Conservation (phyloP, 2,888 invertebrate species). For the Drosophila recens region DNA sequence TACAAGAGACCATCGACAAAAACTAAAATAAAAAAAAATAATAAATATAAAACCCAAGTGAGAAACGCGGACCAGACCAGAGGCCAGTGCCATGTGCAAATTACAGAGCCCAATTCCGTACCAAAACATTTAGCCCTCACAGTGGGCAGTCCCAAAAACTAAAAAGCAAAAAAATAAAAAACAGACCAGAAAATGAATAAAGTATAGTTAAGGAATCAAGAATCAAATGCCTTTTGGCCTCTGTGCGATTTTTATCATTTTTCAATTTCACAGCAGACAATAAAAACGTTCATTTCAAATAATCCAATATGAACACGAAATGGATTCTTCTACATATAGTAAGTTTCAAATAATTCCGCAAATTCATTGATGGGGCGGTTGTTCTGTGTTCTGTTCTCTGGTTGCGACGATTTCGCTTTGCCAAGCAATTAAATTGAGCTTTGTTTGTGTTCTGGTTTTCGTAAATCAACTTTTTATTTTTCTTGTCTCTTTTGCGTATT, state of each 20-base stretch:
- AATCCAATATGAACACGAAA: slow-evolving; percentile 37
- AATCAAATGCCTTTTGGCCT: slow-evolving; percentile 63
- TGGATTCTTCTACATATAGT: slow-evolving; percentile 7
- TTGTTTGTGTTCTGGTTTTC: slow-evolving; percentile 13
- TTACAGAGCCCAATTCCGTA: slow-evolving; percentile 51
- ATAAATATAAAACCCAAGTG: slow-evolving; percentile 35
- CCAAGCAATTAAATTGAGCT: slow-evolving; percentile 62
- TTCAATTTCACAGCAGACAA: slow-evolving; percentile 83
- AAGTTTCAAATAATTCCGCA: slow-evolving; percentile 33
- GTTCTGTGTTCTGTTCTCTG: slow-evolving; percentile 6
- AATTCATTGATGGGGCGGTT: slow-evolving; percentile 39
- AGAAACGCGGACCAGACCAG: slow-evolving; percentile 28
- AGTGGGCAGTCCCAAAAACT: slow-evolving; percentile 72
- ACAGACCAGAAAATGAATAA: neutral
- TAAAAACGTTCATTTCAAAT: slow-evolving; percentile 53
- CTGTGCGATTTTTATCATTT: slow-evolving; percentile 80
- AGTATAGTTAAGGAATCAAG: slow-evolving; percentile 16
- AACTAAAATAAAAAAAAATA: slow-evolving; percentile 23
- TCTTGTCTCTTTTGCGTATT: slow-evolving; percentile 22
- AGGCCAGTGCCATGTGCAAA: slow-evolving; percentile 58
- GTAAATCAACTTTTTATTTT: neutral
- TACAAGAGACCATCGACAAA: slow-evolving; percentile 61
- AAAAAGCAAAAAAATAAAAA: neutral
- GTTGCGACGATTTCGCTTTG: slow-evolving; percentile 38
- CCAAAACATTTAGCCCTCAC: slow-evolving; percentile 53